A percentile compares a stretch with the other conserved stretches of the same genome.
phyloP scores from a whole-genome alignment of 2,113 vertebrate genomes.

The Paracanthobrama guichenoti region DNA sequence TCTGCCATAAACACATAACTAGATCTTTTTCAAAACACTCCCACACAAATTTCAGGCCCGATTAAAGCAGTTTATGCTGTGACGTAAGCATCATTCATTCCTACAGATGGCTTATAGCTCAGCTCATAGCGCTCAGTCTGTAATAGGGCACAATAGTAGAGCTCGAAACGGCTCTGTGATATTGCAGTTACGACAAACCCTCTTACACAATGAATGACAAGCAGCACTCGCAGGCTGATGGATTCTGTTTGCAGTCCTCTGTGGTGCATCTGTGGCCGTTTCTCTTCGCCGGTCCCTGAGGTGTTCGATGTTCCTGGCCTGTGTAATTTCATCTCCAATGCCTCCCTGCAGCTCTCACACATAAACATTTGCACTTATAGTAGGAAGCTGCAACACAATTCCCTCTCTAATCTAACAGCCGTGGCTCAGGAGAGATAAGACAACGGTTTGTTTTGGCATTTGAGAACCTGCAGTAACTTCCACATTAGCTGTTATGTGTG shows the following conservation, averaged over 20 bases:
- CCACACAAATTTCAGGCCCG: background rate
- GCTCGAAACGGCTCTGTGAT: slow-evolving; percentile 63
- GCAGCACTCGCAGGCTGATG: slow-evolving; percentile 44
- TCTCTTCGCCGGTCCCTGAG: slow-evolving; percentile 48
- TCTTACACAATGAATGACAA: slow-evolving; percentile 45
- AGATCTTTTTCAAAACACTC: background rate
- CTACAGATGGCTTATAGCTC: slow-evolving; percentile 16
- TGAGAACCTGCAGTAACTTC: slow-evolving; percentile 53
- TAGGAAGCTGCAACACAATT: slow-evolving; percentile 69
- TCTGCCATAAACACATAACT: background rate
- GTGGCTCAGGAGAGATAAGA: slow-evolving; percentile 73
- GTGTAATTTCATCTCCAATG: slow-evolving; percentile 76
- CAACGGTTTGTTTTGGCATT: slow-evolving; percentile 42
- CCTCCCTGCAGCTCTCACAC: slow-evolving; percentile 71
- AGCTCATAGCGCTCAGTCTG: background rate
- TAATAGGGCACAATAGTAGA: slow-evolving; percentile 45
- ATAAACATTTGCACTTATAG: slow-evolving; percentile 75
- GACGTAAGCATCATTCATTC: background rate
- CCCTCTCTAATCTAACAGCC: slow-evolving; percentile 69
- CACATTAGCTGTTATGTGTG: slow-evolving; percentile 48
- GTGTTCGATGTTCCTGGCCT: slow-evolving; percentile 73
- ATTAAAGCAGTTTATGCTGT: background rate
- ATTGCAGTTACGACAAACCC: slow-evolving; percentile 61
- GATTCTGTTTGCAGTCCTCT: slow-evolving; percentile 44
- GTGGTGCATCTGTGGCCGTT: slow-evolving; percentile 50